A percentile compares a stretch with the other conserved stretches of the same genome.
These are phyloP conservation scores for Trisateles emortualis DNA, from an alignment of 2,888 invertebrate genomes.

Conservation along the genomic window DNA sequence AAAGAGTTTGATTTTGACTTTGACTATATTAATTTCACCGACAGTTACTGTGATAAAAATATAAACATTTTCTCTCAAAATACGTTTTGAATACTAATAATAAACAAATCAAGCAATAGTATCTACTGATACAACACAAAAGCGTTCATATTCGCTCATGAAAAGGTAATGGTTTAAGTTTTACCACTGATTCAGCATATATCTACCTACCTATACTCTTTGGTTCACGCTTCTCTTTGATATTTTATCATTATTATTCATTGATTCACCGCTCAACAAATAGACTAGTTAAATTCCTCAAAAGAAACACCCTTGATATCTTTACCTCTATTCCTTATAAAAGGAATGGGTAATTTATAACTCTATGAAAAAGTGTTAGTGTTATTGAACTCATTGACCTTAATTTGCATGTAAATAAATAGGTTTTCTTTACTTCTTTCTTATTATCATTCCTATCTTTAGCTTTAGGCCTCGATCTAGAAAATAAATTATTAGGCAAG, in stretches of 20 bases:
- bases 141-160: slow-evolving; percentile 14
- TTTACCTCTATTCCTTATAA: too few species aligned
- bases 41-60: too few species aligned
- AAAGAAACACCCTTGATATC: too few species aligned
- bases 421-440: background rate
- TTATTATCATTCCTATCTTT: background rate
- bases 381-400: background rate
- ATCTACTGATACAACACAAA: background rate
- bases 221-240: background rate
- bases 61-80: too few species aligned
- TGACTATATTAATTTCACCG: too few species aligned
- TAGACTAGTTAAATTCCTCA: too few species aligned
- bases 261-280: too few species aligned
- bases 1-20: too few species aligned
- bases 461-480: background rate
- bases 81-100: background rate
- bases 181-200: slow-evolving; percentile 1
- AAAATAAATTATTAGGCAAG: background rate
- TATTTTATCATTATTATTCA: background rate
- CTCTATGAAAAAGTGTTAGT: too few species aligned
- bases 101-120: background rate
- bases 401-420: background rate
- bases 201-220: background rate
- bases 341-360: too few species aligned
- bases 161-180: background rate